Base-by-base conservation (phyloP, 2,113 vertebrate genomes). In the Chionodraco myersi region DNA sequence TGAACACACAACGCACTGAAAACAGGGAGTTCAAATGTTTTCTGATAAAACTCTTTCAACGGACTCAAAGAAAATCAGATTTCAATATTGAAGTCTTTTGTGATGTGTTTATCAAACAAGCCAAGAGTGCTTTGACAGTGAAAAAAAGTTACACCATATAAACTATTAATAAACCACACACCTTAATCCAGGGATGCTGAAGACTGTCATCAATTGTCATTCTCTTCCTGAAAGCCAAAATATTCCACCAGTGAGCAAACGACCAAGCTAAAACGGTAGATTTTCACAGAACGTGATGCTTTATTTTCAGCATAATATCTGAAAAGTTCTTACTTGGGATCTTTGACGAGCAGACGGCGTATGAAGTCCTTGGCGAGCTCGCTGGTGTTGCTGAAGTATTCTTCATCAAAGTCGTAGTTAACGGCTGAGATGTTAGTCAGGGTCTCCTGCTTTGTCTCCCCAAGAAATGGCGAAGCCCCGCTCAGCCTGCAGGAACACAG, bases 321-420 rank as follows among this genome's bases (percentile, higher is more conserved):
- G 2, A 63, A 30, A 15, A 30, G 2, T 61, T 69, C 96, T 64
- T 94, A 99, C 98, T 99, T 99, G 59, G 98, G 97, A 83, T 99
- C 98, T 58, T 99, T 98, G 87, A 99, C 98, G 0, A 99, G 93
- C 71, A 99, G 95, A 2, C 96, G 95, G 16, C 97, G 96, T 88
- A 99, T 99, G 91, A 99, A 99, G 92, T 99, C 98, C 89, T 99
- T 99, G 56, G 98, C 98, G 76, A 99, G 94, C 90, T 99, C 98
- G 0, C 98, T 99, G 86, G 98, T 99, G 91, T 95, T 98, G 92
- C 97, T 96, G 87, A 99, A 99, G 82, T 97, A 99, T 56, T 99
- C 98, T 83, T 99, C 98, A 0, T 99, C 98, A 0, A 99, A 99
- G 93, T 99, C 98, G 0, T 99, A 99, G 93, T 99, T 98, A 81